These are phyloP conservation scores for Cricetomys ansorgei DNA, from an alignment of 2,113 vertebrate species.

Conservation along the genomic window DNA sequence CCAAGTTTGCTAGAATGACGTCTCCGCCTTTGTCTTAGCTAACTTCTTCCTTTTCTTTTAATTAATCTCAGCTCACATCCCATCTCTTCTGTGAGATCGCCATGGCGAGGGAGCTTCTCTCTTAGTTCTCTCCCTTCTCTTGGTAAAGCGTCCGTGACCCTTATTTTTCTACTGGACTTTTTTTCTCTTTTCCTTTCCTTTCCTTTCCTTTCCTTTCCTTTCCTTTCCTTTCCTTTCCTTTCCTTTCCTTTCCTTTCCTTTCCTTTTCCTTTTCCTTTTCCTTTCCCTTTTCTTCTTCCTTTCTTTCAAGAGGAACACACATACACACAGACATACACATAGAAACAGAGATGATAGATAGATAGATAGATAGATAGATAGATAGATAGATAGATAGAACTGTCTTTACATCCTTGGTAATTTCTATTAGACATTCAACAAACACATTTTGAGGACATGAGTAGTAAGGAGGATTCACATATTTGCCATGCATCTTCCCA, in stretches of 20 bases:
- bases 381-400: neutral
- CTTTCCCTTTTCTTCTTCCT: neutral
- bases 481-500: neutral
- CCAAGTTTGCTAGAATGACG: neutral
- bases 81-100: neutral
- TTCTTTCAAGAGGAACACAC: too few relatives aligned
- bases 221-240: fast-evolving
- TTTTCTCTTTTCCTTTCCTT: neutral
- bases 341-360: neutral
- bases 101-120: neutral
- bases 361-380: neutral
- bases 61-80: neutral
- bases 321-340: too few relatives aligned
- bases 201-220: neutral
- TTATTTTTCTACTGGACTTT: neutral
- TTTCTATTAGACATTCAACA: neutral
- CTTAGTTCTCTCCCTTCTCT: neutral
- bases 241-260: neutral
- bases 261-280: fast-evolving
- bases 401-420: conserved; percentile 20
- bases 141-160: neutral
- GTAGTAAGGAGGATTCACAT: neutral
- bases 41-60: neutral
- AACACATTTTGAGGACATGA: neutral
- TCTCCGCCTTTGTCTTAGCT: neutral